Percentiles rank a stretch among this genome's conserved stretches.
Evolutionary conservation across 2,888 invertebrate genomes (phyloP).

Genomic region (Eulithis prunata): DNA sequence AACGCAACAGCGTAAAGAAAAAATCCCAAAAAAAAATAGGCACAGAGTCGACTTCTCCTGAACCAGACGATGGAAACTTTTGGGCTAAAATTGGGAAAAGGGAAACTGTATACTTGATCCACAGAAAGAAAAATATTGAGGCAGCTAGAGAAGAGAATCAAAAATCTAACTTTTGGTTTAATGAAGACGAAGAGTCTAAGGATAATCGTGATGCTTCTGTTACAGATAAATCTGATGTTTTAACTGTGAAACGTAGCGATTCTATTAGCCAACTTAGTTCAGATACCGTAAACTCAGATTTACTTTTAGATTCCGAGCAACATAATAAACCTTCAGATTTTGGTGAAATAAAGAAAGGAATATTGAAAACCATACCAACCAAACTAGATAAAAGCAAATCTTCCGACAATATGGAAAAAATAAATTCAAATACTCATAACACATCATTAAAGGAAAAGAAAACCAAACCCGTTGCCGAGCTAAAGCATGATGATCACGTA

Average conservation of each 20-base stretch:
- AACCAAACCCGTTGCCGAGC: neutral
- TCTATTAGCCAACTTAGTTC: neutral
- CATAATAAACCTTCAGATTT: neutral
- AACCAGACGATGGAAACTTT: conserved; percentile 83
- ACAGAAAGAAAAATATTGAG: conserved; percentile 80
- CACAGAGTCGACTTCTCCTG: conserved; percentile 60
- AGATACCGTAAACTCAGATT: conserved; percentile 1
- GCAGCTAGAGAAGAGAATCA: conserved; percentile 70
- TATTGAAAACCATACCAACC: conserved; percentile 10
- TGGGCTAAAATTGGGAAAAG: conserved; percentile 87
- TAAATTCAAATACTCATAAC: conserved; percentile 15
- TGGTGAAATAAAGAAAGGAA: neutral
- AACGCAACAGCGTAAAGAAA: conserved; percentile 53
- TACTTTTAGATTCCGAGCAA: neutral
- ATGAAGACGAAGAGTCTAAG: conserved; percentile 52
- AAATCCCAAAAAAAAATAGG: conserved; percentile 43
- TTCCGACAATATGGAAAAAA: conserved; percentile 14
- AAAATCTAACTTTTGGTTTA: conserved; percentile 70
- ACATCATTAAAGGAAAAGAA: conserved; percentile 25
- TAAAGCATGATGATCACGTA: conserved; percentile 8
- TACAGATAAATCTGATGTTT: neutral
- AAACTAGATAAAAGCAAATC: conserved; percentile 30
- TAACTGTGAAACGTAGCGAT: conserved; percentile 1
- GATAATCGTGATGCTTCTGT: conserved; percentile 2
- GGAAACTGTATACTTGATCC: conserved; percentile 86